Evolutionary conservation across 2,797 vertebrate species (phyloP), one percentile per base, ranked within the genome.

Genomic region (Mionectes olivaceus): DNA sequence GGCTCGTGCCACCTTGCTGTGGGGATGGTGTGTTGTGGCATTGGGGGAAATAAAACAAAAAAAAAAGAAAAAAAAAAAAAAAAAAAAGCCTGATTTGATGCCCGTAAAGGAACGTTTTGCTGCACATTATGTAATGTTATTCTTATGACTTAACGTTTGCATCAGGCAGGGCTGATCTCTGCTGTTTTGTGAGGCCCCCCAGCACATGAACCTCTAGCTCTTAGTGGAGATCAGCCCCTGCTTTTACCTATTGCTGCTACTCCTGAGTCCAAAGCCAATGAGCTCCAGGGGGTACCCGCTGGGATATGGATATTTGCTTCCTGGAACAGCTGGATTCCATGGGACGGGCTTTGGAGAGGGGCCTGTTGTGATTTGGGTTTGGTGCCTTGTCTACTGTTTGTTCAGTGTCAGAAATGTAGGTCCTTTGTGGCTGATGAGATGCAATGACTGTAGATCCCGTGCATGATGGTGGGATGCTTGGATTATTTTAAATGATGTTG

Each of bases 131-230:
- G 27, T 81, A 86, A 76, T 6, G 74, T 80, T 82, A 19, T 41
- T 64, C 80, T 84, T n/a, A 2, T 21, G 70, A 90, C 57, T 82
- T 49, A n/a, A 61, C 4, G 3, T 78, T 88, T 83, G 67, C 82
- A 93, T 82, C 67, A 32, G 86, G 70, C 88, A 49, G 81, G 56
- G 19, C 68, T 89, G 92, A 94, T 84, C 93, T 82, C 81, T 71
- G 83, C 71, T 83, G 1, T 21, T 95, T 30, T 59, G 64, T 60
- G 44, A 83, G 73, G 86, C 37, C 68, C 37, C 60, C 59, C 52
- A 16, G 5, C 47, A 61, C 87, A 75, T 73, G 91, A 91, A 47
- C 39, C 47, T 4, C 0, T 5, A 60, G 87, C 77, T 83, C 84
- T 82, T 35, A 49, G 87, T 49, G 71, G 86, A 73, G 89, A 50